Evolutionary conservation across 1,140 invertebrate genomes (phyloP), one percentile per base, ranked within the genome.

Genomic region (Pseudomyrmex cubaensis): DNA sequence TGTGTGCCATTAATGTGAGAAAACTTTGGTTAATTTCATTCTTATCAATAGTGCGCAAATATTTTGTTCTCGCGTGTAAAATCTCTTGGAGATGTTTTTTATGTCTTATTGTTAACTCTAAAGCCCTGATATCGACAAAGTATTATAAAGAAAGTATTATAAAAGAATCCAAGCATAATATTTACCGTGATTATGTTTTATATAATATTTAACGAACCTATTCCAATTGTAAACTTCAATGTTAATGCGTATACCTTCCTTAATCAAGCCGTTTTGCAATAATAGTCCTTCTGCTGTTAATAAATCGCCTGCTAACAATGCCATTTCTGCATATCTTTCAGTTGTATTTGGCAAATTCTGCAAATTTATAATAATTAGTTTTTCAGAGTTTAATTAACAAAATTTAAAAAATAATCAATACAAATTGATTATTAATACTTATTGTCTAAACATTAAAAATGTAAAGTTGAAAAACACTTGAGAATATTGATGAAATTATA

Each of bases 161-260:
- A 5, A 15, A 46, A 35, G 22, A 10, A 92, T 22, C 7, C 35
- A 35, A 35, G 35, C 4, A 35, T 35, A 7, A 35, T 35, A 35
- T 35, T 35, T 35, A 35, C 0, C 35, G 4, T 17, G 52, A 17
- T 61, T 52, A 35, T 9, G 46, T 13, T 20, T 75, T 20, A 1
- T 7, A 9, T 57, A 46, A 61, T 48, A 20, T 69, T n/a, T 22
- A 67, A 66, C 17, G n/a, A 94, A 97, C 95, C 97, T 96, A 74
- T 97, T 96, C 97, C 98, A 99, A 90, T 97, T 97, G 93, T 98
- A 98, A 87, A 97, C 95, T 86, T 96, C 95, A n/a, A 98, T 95
- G 91, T 98, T 97, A 0, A 97, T 94, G 86, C 96, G 96, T 86
- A 99, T 97, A 0, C 98, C 98, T 89, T 98, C 95, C 76, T 96